Conservation (phyloP, 2,888 invertebrate species). For the Sicus ferrugineus region DNA sequence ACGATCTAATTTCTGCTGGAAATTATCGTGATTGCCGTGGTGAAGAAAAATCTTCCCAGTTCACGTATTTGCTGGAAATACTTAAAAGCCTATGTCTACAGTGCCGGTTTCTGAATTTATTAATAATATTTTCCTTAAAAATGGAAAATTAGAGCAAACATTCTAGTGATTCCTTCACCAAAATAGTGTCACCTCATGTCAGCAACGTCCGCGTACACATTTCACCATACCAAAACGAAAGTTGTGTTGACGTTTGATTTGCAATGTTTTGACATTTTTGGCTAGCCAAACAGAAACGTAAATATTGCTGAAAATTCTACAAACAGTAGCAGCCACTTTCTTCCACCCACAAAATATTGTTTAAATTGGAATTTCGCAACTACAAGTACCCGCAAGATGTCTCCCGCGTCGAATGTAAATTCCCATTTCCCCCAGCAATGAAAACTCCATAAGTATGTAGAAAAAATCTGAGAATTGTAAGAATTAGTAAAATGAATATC, state of each 20-base stretch:
- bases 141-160: neutral
- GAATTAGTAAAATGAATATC: slow-evolving; percentile 11
- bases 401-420: no score
- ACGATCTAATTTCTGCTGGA: no score
- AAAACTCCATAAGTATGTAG: no score
- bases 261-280: slow-evolving; percentile 41
- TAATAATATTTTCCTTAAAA: neutral
- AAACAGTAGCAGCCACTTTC: no score
- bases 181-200: slow-evolving; percentile 20
- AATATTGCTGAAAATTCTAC: no score
- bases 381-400: no score
- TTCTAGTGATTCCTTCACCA: neutral
- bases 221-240: slow-evolving; percentile 32
- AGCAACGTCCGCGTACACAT: neutral
- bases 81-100: no score
- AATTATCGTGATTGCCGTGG: no score
- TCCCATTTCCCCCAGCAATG: no score
- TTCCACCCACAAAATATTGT: neutral
- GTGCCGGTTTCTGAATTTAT: neutral
- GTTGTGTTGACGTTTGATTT: slow-evolving; percentile 39
- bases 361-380: no score
- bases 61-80: no score
- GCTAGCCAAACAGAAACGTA: slow-evolving; percentile 32
- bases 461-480: slow-evolving; percentile 3
- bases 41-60: no score